Conservation (phyloP, 2,888 invertebrate genomes). For the Achlya flavicornis region DNA sequence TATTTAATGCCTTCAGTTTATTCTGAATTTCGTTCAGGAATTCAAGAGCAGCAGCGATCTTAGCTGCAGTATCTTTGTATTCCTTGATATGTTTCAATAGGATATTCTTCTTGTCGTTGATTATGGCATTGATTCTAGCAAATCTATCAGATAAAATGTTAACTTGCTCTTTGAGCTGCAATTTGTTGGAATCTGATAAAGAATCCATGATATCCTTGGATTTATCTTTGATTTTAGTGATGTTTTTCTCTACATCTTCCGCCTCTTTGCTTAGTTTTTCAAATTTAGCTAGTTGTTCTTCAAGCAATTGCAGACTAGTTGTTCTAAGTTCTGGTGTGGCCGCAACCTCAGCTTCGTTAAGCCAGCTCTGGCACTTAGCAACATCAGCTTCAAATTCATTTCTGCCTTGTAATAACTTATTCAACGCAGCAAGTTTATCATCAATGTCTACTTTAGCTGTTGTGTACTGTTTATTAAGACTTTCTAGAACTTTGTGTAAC, state of each 20-base stretch:
- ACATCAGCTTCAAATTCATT: constrained; percentile 92
- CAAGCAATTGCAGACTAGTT: constrained; percentile 91
- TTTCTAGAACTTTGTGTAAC: constrained; percentile 86
- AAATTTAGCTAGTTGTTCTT: constrained; percentile 95
- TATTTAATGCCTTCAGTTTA: constrained; percentile 91
- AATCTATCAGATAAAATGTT: constrained; percentile 91
- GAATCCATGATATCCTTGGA: constrained; percentile 91
- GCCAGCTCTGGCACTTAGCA: constrained; percentile 93
- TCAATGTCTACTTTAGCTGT: constrained; percentile 88
- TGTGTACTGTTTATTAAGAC: constrained; percentile 88
- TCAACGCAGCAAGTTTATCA: constrained; percentile 88
- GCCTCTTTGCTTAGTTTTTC: constrained; percentile 90
- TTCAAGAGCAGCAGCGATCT: constrained; percentile 90
- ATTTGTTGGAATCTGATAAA: constrained; percentile 92
- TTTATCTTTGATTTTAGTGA: constrained; percentile 90
- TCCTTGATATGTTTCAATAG: constrained; percentile 91
- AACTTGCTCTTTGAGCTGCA: constrained; percentile 91
- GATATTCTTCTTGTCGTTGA: constrained; percentile 89
- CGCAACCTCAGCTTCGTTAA: constrained; percentile 94
- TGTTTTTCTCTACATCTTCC: constrained; percentile 87
- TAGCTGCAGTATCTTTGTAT: constrained; percentile 91
- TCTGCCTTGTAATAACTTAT: constrained; percentile 89
- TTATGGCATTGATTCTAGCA: constrained; percentile 88
- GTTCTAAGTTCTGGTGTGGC: constrained; percentile 91
- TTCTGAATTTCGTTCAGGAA: constrained; percentile 93